A percentile compares a stretch with the other conserved stretches of the same genome.
These are phyloP conservation scores for Lophius piscatorius DNA, from an alignment of 2,113 vertebrate species.

Conservation along the genomic window DNA sequence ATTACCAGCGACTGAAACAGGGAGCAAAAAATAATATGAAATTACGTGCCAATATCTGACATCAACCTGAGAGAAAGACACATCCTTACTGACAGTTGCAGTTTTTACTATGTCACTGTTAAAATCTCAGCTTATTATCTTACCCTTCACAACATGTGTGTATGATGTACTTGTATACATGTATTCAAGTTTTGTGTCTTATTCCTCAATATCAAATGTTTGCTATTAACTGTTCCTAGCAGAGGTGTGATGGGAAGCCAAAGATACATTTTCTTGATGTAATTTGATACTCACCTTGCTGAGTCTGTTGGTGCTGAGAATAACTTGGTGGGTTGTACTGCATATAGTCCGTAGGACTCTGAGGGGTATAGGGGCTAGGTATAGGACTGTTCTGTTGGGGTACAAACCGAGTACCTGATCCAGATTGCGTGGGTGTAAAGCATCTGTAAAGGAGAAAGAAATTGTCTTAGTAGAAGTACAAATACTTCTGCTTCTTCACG, in stretches of 20 bases:
- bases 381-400: slow-evolving; percentile 96
- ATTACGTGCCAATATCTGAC: neutral
- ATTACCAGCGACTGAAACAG: slow-evolving; percentile 82
- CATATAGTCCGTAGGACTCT: slow-evolving; percentile 96
- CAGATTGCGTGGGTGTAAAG: slow-evolving; percentile 92
- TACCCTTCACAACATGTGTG: too few species aligned
- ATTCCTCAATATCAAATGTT: neutral
- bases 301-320: slow-evolving; percentile 92
- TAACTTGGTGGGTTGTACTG: slow-evolving; percentile 95
- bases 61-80: neutral
- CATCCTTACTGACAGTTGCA: neutral
- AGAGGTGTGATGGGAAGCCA: neutral
- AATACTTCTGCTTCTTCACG: neutral
- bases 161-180: too few species aligned
- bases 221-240: neutral
- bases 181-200: too few species aligned
- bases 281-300: slow-evolving; percentile 84
- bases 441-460: slow-evolving; percentile 79
- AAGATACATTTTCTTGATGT: neutral
- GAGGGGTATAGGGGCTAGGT: slow-evolving; percentile 96
- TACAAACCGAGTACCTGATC: slow-evolving; percentile 90
- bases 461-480: slow-evolving; percentile 8
- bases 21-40: slow-evolving; percentile 10
- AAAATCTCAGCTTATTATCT: too few species aligned
- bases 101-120: neutral